Percentiles rank a stretch among this genome's conserved stretches.
These are phyloP conservation scores for Abscondita cerata DNA, from an alignment of 2,888 invertebrate genomes.

Conservation along the genomic window DNA sequence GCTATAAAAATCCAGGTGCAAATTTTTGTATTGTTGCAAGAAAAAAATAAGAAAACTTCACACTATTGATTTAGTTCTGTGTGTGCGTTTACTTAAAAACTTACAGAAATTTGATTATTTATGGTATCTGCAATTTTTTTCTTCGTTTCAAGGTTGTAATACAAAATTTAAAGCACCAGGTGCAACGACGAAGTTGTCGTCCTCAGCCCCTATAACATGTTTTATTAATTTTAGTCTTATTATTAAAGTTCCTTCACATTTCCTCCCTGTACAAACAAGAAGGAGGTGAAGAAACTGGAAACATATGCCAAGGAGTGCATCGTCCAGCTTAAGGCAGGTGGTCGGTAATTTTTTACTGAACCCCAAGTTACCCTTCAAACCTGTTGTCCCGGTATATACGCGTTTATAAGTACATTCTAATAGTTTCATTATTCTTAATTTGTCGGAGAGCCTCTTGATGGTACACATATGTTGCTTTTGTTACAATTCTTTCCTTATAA, in stretches of 20 bases:
- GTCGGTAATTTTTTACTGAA: conserved; percentile 40
- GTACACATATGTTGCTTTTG: conserved; percentile 31
- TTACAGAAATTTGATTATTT: conserved; percentile 3
- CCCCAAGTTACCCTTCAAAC: conserved; percentile 39
- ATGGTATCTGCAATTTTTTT: conserved; percentile 9
- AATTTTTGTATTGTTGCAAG: conserved; percentile 14
- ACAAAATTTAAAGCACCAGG: conserved; percentile 21
- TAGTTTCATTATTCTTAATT: conserved; percentile 42
- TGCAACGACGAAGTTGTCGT: conserved; percentile 18
- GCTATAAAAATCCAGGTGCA: conserved; percentile 31
- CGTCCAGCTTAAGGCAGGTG: conserved; percentile 44
- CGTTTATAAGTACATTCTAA: conserved; percentile 38
- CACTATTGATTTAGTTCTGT: conserved; percentile 14
- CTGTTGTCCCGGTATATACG: conserved; percentile 38
- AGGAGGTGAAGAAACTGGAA: conserved; percentile 49
- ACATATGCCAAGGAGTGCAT: conserved; percentile 48
- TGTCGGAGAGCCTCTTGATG: conserved; percentile 35
- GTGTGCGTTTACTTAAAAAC: neutral
- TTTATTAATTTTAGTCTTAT: conserved; percentile 44
- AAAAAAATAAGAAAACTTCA: conserved; percentile 3
- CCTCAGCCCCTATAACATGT: conserved; percentile 42
- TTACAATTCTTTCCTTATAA: conserved; percentile 17
- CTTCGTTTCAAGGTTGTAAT: neutral
- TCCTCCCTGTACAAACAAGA: conserved; percentile 40
- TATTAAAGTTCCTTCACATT: conserved; percentile 39